Base-by-base conservation (phyloP, 2,113 vertebrate species). In the Hystrix brachyura region DNA sequence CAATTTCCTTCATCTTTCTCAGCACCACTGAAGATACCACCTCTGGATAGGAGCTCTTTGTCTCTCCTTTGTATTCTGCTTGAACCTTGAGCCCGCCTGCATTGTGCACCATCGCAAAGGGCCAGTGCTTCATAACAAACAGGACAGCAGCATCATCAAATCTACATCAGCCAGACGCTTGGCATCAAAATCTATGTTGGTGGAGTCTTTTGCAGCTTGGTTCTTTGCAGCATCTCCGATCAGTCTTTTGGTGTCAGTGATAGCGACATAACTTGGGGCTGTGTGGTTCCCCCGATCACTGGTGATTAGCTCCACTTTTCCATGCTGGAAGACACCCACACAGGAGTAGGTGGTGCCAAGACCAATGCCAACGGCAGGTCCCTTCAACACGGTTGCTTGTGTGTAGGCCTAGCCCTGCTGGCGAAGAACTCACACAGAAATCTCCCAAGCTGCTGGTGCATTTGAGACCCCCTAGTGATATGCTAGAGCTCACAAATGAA, bases 261-360 rank as follows among this genome's bases (percentile, higher is more conserved):
- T 99, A 18, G 99, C 99, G 1, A 99, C 99, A 0, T 99, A 99
- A 97, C 99, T 99, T 0, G 99, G 99, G 0, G 99, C 99, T 96
- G 99, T 99, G 83, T 99, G 98, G 98, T 99, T 99, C 0, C 99
- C 99, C 98, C 99, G 99, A 97, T 99, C 99, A 0, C 99, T 99
- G 98, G 99, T 99, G 84, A 99, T 99, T 92, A 99, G 99, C 87
- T 99, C 99, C 97, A 99, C 99, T 98, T 99, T 99, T 51, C 99
- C 99, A 79, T 99, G 99, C n/a, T 99, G 99, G 98, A 99, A 99
- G 0, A 99, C 99, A 0, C 99, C 99, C 83, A 99, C 99, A 71
- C 99, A 99, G 55, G 99, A 99, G 86, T 99, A 99, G 97, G 99
- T 99, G 98, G 99, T 99, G 97, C 99, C 99, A 72, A 99, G 99